Base-by-base conservation (phyloP, 1,140 invertebrate species). In the Thalassaphorura encarpata region DNA sequence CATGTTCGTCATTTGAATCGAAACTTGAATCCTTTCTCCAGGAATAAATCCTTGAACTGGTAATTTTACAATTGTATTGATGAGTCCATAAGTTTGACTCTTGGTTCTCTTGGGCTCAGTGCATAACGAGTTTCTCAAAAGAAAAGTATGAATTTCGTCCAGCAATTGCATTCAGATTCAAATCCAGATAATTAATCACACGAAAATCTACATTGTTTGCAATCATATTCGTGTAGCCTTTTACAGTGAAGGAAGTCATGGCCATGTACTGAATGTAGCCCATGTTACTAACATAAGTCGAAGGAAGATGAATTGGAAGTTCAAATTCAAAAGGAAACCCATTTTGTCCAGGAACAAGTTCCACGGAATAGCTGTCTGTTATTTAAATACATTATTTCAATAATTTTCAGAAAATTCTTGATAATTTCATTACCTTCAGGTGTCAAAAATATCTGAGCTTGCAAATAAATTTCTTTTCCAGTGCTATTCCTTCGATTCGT, bases 61-160 rank as follows among this genome's bases (percentile, higher is more conserved):
- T 8, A 43, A n/a, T 19, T 43, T 43, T 8, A 43, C 41, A n/a
- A 6, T 6, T 11, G 41, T 43, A 6, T 11, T 43, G 21, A 43
- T 19, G 13, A 43, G 13, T 11, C 41, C 41, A 43, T 13, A n/a
- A n/a, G n/a, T n/a, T n/a, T n/a, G n/a, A 43, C 21, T 43, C 41
- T 8, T 43, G 41, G 13, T 43, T 43, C 19, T 19, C 11, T 43
- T 21, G 6, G 8, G 5, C 13, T 13, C 6, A 6, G 21, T n/a
- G 11, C 21, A 6, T 13, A 11, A 43, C 41, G 13, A 43, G 21
- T 19, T 43, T 43, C 18, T 43, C 41, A 43, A 43, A 43, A 19
- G 41, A 43, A 43, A 43, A 43, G 41, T 43, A 43, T 21, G 41
- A 43, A 19, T 43, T 43, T 13, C 13, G 41, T 13, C 41, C 41